These are phyloP conservation scores for Lagorchestes hirsutus DNA, from an alignment of 2,797 vertebrate species.

Conservation along the genomic window DNA sequence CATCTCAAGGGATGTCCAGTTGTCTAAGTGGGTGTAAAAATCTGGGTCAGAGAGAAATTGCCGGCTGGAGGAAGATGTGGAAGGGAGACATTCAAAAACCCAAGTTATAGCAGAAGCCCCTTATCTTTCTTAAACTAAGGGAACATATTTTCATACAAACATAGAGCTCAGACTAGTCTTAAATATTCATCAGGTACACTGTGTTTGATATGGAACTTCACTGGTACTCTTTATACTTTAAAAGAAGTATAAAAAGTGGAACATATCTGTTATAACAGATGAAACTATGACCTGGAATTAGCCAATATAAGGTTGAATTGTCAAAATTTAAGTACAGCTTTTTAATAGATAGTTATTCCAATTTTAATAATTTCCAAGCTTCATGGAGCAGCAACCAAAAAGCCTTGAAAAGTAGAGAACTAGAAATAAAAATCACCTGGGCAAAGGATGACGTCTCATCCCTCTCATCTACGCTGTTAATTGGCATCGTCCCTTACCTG, in stretches of 20 bases:
- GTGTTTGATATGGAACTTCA: background rate
- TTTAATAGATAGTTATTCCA: background rate
- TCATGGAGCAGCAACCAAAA: background rate
- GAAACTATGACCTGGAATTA: background rate
- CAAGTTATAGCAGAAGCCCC: background rate
- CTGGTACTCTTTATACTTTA: too few relatives aligned
- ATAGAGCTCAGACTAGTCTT: background rate
- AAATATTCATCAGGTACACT: background rate
- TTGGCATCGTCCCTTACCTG: background rate
- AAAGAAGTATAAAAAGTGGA: background rate
- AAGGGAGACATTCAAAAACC: background rate
- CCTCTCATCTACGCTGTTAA: background rate
- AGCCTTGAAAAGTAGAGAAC: background rate
- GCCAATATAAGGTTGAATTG: background rate
- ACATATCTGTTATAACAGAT: background rate
- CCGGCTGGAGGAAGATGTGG: background rate
- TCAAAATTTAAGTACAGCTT: background rate
- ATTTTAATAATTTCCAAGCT: background rate
- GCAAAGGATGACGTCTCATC: background rate
- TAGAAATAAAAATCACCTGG: background rate
- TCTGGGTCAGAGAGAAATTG: background rate
- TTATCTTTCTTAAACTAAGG: background rate
- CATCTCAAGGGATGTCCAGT: background rate
- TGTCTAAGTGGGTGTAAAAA: background rate
- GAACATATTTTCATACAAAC: background rate